phyloP scores from a whole-genome alignment of 2,113 vertebrate species.

The Neopipo cinnamomea region DNA sequence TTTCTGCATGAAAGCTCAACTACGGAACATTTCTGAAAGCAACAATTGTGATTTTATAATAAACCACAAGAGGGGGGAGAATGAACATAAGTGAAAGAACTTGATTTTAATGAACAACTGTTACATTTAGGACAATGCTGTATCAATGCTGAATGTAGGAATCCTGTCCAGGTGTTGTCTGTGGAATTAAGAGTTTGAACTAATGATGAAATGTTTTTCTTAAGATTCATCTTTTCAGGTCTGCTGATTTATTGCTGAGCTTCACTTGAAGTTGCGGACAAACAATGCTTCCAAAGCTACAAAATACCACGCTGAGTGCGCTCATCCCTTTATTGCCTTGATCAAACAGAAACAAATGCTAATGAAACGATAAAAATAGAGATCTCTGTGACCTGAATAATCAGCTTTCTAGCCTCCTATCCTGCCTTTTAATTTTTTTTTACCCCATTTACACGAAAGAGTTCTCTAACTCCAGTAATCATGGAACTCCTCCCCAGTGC shows the following conservation, averaged over 20 bases:
- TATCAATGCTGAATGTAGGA: neutral
- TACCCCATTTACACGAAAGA: neutral
- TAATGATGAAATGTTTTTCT: neutral
- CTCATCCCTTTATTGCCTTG: neutral
- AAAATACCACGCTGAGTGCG: neutral
- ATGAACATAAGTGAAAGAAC: slow-evolving; percentile 70
- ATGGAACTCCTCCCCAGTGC: neutral
- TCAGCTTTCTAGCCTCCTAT: neutral
- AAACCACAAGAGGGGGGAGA: slow-evolving; percentile 79
- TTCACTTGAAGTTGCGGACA: neutral
- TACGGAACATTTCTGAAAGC: neutral
- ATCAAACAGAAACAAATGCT: slow-evolving; percentile 5
- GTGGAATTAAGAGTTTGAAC: neutral
- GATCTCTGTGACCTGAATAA: neutral
- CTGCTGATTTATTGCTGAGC: neutral
- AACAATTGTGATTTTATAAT: slow-evolving; percentile 73
- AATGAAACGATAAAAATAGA: neutral
- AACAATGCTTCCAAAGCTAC: neutral
- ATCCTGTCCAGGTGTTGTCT: neutral
- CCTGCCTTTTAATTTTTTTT: neutral
- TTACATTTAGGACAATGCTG: neutral
- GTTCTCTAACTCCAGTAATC: neutral
- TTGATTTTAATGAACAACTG: slow-evolving; percentile 22
- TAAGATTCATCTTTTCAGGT: neutral
- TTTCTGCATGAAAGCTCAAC: neutral